Percentiles rank a stretch among this genome's conserved stretches.
These are phyloP conservation scores for Caerostris darwini DNA, from an alignment of 1,140 invertebrate species.

Conservation along the genomic window DNA sequence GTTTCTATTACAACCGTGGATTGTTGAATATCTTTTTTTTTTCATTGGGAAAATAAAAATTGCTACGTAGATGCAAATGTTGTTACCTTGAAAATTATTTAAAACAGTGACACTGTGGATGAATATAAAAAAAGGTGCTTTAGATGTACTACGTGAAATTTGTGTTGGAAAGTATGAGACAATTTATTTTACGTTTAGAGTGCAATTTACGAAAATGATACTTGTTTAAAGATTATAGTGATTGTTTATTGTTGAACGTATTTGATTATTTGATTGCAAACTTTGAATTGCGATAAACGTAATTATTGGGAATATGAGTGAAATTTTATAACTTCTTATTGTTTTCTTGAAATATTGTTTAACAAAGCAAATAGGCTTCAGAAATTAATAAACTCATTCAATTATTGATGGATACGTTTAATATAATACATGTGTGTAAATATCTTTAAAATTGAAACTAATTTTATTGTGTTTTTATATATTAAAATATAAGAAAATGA, in stretches of 20 bases:
- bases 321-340: too few species aligned
- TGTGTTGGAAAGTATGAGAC: background rate
- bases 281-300: too few species aligned
- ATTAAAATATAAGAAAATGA: too few species aligned
- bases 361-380: too few species aligned
- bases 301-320: too few species aligned
- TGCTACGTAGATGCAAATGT: background rate
- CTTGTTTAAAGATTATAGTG: background rate
- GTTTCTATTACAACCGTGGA: background rate
- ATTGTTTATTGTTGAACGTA: background rate
- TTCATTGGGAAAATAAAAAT: background rate
- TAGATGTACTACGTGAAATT: background rate
- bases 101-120: background rate
- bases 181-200: background rate
- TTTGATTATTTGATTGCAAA: background rate
- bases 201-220: background rate
- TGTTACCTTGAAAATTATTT: background rate
- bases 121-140: conserved; percentile 19
- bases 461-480: too few species aligned
- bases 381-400: too few species aligned
- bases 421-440: too few species aligned
- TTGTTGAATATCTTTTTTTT: background rate
- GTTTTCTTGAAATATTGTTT: too few species aligned
- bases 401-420: too few species aligned
- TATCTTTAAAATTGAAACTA: too few species aligned